phyloP scores from a whole-genome alignment of 2,797 vertebrate species.

The Pseudochirops corinnae region DNA sequence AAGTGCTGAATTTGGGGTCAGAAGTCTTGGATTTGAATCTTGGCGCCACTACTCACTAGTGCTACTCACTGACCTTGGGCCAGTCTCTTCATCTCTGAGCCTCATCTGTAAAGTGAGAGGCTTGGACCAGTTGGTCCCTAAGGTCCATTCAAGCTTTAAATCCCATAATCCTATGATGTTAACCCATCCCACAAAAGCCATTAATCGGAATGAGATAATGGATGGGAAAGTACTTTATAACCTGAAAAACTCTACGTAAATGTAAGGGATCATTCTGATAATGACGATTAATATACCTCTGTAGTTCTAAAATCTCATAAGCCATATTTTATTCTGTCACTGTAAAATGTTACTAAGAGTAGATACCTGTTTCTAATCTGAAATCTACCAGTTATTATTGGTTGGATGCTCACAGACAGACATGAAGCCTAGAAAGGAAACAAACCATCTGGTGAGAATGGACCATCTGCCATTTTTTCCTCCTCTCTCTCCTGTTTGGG shows the following conservation, averaged over 20 bases:
- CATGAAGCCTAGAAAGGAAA: constrained; percentile 46
- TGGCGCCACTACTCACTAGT: not conserved
- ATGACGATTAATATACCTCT: constrained; percentile 28
- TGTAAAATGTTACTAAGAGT: constrained; percentile 52
- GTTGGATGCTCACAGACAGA: constrained; percentile 44
- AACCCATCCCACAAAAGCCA: not conserved
- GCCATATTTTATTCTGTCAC: constrained; percentile 50
- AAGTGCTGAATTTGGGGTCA: not conserved
- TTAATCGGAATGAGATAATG: not conserved
- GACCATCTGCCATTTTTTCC: constrained; percentile 59
- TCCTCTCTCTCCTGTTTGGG: constrained; percentile 23
- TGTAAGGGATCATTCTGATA: not conserved
- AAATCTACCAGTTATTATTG: constrained; percentile 47
- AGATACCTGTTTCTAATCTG: constrained; percentile 59
- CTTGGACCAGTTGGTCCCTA: not conserved
- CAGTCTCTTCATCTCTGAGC: not conserved
- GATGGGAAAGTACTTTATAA: not conserved
- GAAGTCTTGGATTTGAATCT: not conserved
- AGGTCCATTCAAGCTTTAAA: not conserved
- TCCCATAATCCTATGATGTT: not conserved
- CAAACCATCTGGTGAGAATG: constrained; percentile 50
- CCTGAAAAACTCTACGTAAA: not conserved
- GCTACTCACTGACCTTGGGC: not conserved
- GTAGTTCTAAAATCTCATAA: constrained; percentile 18
- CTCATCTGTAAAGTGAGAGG: not conserved